Evolutionary conservation across 2,797 vertebrate genomes (phyloP).

Genomic region (Cryptoblepharus egeriae): DNA sequence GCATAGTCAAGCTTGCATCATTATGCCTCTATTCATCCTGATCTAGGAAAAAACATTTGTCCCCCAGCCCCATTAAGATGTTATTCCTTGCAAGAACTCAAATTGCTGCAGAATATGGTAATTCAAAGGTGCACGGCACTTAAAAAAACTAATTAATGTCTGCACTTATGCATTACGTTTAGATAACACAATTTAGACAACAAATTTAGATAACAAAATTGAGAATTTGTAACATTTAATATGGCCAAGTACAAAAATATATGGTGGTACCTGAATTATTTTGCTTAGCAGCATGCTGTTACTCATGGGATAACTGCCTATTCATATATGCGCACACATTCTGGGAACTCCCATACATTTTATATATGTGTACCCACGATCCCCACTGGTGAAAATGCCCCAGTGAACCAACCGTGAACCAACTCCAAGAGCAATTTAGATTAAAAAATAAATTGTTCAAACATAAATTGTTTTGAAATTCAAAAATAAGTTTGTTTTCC

Average conservation of each 20-base stretch:
- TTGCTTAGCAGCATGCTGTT: slow-evolving; percentile 53
- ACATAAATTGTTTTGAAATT: too few relatives aligned
- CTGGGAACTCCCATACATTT: not conserved
- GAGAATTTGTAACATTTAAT: slow-evolving; percentile 64
- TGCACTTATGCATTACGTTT: slow-evolving; percentile 56
- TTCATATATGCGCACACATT: slow-evolving; percentile 45
- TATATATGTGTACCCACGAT: too few relatives aligned
- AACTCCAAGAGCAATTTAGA: not conserved
- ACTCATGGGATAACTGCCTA: slow-evolving; percentile 35
- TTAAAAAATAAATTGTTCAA: too few relatives aligned
- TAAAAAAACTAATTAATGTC: slow-evolving; percentile 52
- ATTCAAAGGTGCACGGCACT: slow-evolving; percentile 50
- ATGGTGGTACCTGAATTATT: slow-evolving; percentile 51
- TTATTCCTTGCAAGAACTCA: slow-evolving; percentile 41
- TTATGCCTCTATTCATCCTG: slow-evolving; percentile 41
- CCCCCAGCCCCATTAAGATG: slow-evolving; percentile 30
- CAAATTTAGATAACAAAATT: slow-evolving; percentile 59
- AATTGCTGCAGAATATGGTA: slow-evolving; percentile 47
- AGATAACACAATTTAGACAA: slow-evolving; percentile 62
- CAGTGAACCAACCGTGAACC: not conserved
- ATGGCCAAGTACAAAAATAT: slow-evolving; percentile 46
- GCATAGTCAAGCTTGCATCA: slow-evolving; percentile 63
- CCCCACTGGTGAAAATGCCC: too few relatives aligned
- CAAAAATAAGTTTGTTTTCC: too few relatives aligned
- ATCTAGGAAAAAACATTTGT: not conserved